phyloP scores from a whole-genome alignment of 1,140 invertebrate species.

The Vanessa atalanta region DNA sequence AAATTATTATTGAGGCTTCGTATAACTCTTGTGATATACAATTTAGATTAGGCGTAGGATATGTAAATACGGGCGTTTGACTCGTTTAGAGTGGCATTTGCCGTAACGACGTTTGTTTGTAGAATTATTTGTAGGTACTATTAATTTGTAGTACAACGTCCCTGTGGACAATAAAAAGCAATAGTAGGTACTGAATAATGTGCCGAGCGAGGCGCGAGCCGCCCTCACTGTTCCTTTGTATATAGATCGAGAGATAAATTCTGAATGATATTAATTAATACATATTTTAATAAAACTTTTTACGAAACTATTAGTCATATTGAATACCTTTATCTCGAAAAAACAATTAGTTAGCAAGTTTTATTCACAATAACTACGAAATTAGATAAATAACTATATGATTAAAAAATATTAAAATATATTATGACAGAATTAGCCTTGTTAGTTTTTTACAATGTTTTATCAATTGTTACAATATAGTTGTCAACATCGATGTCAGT shows the following conservation, averaged over 20 bases:
- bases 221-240: slow-evolving; percentile 59
- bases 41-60: slow-evolving; percentile 71
- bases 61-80: slow-evolving; percentile 56
- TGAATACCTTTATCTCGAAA: slow-evolving; percentile 54
- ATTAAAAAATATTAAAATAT: slow-evolving; percentile 25
- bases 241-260: slow-evolving; percentile 67
- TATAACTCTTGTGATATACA: slow-evolving; percentile 77
- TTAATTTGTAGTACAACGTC: slow-evolving; percentile 60
- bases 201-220: slow-evolving; percentile 44
- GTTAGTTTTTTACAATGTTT: slow-evolving; percentile 53
- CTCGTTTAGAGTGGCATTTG: slow-evolving; percentile 76
- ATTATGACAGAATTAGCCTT: slow-evolving; percentile 39
- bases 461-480: slow-evolving; percentile 32
- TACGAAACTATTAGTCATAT: slow-evolving; percentile 63
- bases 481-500: slow-evolving; percentile 20
- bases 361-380: slow-evolving; percentile 56
- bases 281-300: slow-evolving; percentile 71
- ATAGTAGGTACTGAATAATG: slow-evolving; percentile 40
- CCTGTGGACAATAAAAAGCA: slow-evolving; percentile 63
- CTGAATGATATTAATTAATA: slow-evolving; percentile 69
- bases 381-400: slow-evolving; percentile 51
- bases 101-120: slow-evolving; percentile 60
- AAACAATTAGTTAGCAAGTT: slow-evolving; percentile 56
- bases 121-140: slow-evolving; percentile 52
- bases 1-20: slow-evolving; percentile 64